Conservation (phyloP, 2,888 invertebrate genomes). For the Thymelicus acteon region DNA sequence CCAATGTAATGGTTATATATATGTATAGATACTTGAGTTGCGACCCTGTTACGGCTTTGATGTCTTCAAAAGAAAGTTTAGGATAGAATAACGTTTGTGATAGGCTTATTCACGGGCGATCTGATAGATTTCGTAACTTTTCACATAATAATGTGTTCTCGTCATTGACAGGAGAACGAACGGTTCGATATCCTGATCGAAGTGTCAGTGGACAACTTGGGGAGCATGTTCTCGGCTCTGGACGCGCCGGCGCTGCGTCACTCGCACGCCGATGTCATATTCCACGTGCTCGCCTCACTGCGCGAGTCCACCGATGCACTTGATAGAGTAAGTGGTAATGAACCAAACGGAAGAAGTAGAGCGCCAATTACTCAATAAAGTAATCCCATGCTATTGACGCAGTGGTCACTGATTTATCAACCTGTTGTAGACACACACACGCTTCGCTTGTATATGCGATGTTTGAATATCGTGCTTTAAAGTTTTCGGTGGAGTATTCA, state of each 20-base stretch:
- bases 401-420: neutral
- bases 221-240: slow-evolving; percentile 83
- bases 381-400: neutral
- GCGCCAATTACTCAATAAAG: slow-evolving; percentile 24
- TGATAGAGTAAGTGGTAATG: slow-evolving; percentile 76
- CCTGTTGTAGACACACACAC: neutral
- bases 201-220: slow-evolving; percentile 86
- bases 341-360: slow-evolving; percentile 2
- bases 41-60: too few species aligned
- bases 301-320: slow-evolving; percentile 86
- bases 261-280: slow-evolving; percentile 86
- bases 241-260: slow-evolving; percentile 81
- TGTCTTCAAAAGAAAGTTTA: too few species aligned
- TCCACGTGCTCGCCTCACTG: slow-evolving; percentile 86
- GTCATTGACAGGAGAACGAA: slow-evolving; percentile 71
- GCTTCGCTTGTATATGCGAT: neutral
- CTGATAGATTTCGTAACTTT: too few species aligned
- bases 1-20: too few species aligned
- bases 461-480: neutral
- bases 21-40: too few species aligned
- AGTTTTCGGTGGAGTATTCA: too few species aligned
- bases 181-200: slow-evolving; percentile 84
- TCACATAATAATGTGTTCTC: neutral
- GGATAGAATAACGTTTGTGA: too few species aligned
- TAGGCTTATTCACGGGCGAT: too few species aligned